These are phyloP conservation scores for Melieria omissa DNA, from an alignment of 2,888 invertebrate genomes.

Conservation along the genomic window DNA sequence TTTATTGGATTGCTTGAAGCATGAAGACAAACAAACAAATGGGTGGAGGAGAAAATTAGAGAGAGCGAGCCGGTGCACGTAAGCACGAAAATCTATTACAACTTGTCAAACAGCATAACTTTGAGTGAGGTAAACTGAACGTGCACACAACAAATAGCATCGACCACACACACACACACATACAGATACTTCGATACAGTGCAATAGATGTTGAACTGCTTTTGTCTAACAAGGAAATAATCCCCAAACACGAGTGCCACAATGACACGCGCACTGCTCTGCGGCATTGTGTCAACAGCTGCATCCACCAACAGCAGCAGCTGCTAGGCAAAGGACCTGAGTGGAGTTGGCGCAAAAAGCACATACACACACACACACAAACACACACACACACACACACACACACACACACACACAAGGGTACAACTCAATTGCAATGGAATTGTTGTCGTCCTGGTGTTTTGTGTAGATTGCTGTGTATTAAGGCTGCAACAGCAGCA, in stretches of 20 bases:
- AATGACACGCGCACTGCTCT: not conserved
- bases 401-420: not conserved
- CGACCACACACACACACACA: not conserved
- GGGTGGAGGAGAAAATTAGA: too few species aligned
- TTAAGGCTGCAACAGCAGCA: not conserved
- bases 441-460: constrained; percentile 41
- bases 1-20: not conserved
- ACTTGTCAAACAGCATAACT: too few species aligned
- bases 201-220: too few species aligned
- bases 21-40: too few species aligned
- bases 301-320: not conserved
- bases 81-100: too few species aligned
- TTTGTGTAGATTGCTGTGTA: not conserved
- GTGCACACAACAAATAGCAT: not conserved
- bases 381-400: not conserved
- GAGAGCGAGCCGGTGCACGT: too few species aligned
- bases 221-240: not conserved
- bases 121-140: too few species aligned
- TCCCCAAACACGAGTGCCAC: constrained; percentile 1
- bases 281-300: not conserved
- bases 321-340: too few species aligned
- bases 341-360: too few species aligned
- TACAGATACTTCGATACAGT: not conserved
- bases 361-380: not conserved
- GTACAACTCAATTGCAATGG: not conserved